Conservation (phyloP, 1,140 invertebrate genomes). For the Calliphora vicina region DNA sequence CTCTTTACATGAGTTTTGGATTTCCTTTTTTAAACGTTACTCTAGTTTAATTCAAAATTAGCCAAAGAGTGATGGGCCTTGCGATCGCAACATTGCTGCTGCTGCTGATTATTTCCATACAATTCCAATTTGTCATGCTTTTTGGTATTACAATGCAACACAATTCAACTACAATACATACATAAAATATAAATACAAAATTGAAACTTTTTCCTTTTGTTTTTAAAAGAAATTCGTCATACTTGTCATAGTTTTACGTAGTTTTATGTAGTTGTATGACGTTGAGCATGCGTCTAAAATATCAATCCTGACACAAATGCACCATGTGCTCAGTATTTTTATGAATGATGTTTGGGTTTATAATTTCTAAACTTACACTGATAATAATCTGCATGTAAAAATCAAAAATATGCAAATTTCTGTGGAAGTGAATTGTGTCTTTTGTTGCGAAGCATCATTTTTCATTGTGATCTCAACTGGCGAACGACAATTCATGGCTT, state of each 20-base stretch:
- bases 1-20: not conserved
- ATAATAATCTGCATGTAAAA: not conserved
- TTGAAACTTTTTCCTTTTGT: not conserved
- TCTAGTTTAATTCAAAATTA: not conserved
- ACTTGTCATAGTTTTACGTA: not conserved
- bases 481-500: not conserved
- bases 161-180: not conserved
- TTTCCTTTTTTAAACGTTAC: not conserved
- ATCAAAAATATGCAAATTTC: not conserved
- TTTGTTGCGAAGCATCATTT: not conserved
- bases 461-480: not conserved
- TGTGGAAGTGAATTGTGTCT: not conserved
- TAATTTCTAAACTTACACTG: not conserved
- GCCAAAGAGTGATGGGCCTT: not conserved
- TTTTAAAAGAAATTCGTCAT: constrained; percentile 14
- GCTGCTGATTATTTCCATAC: not conserved
- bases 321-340: not conserved
- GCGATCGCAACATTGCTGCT: not conserved
- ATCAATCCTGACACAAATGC: not conserved
- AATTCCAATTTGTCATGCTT: constrained; percentile 15
- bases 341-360: not conserved
- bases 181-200: not conserved
- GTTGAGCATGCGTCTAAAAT: not conserved
- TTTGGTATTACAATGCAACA: not conserved
- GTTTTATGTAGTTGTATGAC: too few species aligned